Percentiles rank a stretch among this genome's conserved stretches.
Evolutionary conservation across 1,140 invertebrate genomes (phyloP).

Genomic region (Zophobas morio): DNA sequence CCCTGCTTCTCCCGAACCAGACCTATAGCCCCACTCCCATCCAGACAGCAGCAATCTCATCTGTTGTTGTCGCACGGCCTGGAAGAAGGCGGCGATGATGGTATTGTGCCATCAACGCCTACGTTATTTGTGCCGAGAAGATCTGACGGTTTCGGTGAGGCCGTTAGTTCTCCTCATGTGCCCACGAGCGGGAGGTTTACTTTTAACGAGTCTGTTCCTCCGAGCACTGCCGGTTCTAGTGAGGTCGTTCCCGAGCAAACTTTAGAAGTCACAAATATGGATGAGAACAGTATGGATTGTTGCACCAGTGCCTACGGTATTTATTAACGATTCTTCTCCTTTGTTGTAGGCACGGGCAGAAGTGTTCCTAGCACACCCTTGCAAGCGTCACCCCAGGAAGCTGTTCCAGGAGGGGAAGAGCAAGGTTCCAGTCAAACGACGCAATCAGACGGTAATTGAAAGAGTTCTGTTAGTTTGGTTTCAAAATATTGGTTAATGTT

Average conservation of each 20-base stretch:
- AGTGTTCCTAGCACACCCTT: conserved; percentile 82
- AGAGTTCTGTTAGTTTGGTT: neutral
- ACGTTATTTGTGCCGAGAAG: conserved; percentile 87
- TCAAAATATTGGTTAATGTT: no score
- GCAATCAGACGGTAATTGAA: conserved; percentile 64
- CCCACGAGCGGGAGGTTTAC: conserved; percentile 78
- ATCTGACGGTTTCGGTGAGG: conserved; percentile 92
- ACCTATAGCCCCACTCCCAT: conserved; percentile 61
- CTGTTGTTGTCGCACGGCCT: conserved; percentile 68
- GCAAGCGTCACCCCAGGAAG: conserved; percentile 77
- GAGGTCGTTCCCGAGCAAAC: conserved; percentile 64
- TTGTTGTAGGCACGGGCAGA: conserved; percentile 71
- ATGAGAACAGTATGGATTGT: conserved; percentile 62
- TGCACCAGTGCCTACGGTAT: conserved; percentile 43
- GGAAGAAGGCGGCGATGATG: conserved; percentile 87
- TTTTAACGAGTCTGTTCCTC: conserved; percentile 74
- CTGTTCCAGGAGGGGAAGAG: conserved; percentile 61
- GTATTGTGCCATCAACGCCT: conserved; percentile 91
- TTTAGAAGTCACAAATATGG: conserved; percentile 60
- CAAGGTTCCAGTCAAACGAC: conserved; percentile 57
- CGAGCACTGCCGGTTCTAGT: conserved; percentile 54
- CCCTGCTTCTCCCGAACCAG: conserved; percentile 61
- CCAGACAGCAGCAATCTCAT: conserved; percentile 58
- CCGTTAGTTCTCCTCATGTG: conserved; percentile 90
- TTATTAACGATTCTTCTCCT: conserved; percentile 55